Conservation (phyloP, 2,113 vertebrate genomes). For the Porphyrio hochstetteri region DNA sequence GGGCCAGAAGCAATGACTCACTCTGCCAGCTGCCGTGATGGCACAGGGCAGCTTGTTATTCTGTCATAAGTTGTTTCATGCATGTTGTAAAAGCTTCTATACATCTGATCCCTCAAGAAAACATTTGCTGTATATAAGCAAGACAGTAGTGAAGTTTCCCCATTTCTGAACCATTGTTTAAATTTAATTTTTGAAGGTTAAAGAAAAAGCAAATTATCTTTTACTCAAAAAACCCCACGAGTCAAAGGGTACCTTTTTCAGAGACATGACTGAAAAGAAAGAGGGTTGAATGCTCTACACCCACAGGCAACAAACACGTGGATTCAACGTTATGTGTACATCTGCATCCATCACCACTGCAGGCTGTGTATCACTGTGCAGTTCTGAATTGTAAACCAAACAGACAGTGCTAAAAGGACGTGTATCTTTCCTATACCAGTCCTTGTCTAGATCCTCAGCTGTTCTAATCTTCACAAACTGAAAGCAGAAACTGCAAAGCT, state of each 20-base stretch:
- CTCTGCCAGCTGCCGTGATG: constrained; percentile 64
- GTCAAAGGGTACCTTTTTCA: neutral
- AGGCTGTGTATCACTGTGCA: neutral
- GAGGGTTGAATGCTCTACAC: neutral
- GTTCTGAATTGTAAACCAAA: neutral
- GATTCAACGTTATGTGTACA: neutral
- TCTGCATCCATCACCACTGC: neutral
- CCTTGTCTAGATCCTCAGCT: neutral
- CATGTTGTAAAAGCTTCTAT: constrained; percentile 31
- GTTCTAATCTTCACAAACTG: neutral
- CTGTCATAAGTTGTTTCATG: constrained; percentile 34
- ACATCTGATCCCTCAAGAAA: constrained; percentile 31
- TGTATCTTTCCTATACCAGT: neutral
- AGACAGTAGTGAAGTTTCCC: neutral
- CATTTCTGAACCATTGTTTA: neutral
- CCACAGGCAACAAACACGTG: accelerated
- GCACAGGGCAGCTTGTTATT: constrained; percentile 56
- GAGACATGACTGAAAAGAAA: neutral
- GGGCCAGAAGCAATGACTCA: constrained; percentile 68
- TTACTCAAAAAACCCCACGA: neutral
- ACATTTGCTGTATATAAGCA: neutral
- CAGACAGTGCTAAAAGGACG: neutral
- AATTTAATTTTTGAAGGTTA: neutral
- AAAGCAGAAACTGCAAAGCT: neutral
- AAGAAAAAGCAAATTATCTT: neutral